Evolutionary conservation across 2,888 invertebrate genomes (phyloP).

Genomic region (Drosophila subquinaria): DNA sequence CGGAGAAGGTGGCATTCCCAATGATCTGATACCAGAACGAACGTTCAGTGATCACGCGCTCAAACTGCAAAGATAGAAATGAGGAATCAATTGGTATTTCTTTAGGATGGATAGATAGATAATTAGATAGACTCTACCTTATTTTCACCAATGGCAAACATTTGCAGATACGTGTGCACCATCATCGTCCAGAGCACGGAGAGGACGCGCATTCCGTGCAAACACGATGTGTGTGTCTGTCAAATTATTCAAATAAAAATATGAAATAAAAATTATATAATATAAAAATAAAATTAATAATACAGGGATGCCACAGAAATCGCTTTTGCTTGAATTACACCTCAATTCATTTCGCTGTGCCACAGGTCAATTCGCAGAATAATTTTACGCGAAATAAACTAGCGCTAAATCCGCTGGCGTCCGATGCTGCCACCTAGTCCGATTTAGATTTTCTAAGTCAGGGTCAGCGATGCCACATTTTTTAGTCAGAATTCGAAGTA

Average conservation of each 20-base stretch:
- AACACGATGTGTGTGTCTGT: conserved; percentile 90
- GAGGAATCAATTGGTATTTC: not conserved
- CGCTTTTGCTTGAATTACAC: too few relatives aligned
- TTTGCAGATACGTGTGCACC: conserved; percentile 93
- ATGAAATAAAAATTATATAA: not conserved
- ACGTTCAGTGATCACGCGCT: conserved; percentile 90
- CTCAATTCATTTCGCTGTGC: too few relatives aligned
- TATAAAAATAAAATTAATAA: not conserved
- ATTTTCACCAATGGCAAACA: conserved; percentile 92
- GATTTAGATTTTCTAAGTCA: too few relatives aligned
- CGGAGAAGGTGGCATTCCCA: conserved; percentile 94
- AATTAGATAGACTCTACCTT: conserved; percentile 66
- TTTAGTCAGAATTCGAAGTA: too few relatives aligned
- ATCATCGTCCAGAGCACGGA: conserved; percentile 93
- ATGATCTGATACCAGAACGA: conserved; percentile 93
- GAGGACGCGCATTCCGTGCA: conserved; percentile 92
- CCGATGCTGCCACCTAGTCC: too few relatives aligned
- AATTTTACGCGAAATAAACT: too few relatives aligned
- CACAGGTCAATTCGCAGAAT: too few relatives aligned
- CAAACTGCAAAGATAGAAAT: conserved; percentile 85
- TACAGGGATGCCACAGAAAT: too few relatives aligned
- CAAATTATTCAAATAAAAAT: not conserved
- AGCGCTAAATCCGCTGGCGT: too few relatives aligned
- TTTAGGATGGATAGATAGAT: too few relatives aligned
- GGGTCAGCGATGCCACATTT: too few relatives aligned